These are phyloP conservation scores for Marcusenius ussheri DNA, from an alignment of 2,113 vertebrate species.

Conservation along the genomic window DNA sequence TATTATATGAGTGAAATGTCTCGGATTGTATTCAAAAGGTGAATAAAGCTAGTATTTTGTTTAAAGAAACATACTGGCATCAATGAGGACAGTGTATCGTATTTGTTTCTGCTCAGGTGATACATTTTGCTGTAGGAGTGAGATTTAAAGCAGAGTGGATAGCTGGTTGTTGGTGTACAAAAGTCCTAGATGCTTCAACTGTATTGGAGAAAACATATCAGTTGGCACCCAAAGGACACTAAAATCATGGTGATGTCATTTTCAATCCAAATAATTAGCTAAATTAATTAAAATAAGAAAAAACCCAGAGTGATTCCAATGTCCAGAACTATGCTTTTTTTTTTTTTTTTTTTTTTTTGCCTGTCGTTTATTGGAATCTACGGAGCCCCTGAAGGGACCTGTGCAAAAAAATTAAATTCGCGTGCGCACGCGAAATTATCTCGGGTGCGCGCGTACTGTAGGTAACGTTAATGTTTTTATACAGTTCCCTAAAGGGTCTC, in stretches of 20 bases:
- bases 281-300: neutral
- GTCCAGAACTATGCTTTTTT: neutral
- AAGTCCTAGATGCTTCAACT: neutral
- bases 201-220: neutral
- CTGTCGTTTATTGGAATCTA: neutral
- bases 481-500: no score
- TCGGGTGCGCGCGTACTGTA: no score
- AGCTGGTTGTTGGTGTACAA: neutral
- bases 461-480: no score
- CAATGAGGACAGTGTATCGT: neutral
- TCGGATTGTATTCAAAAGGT: constrained; percentile 36
- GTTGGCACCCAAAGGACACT: neutral
- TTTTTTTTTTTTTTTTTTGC: no score
- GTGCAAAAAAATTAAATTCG: no score
- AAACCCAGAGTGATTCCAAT: neutral
- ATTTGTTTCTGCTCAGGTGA: neutral
- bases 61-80: constrained; percentile 26
- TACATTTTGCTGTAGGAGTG: neutral
- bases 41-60: constrained; percentile 51
- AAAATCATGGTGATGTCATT: neutral
- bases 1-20: constrained; percentile 37
- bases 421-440: no score
- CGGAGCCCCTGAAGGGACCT: no score
- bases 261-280: neutral
- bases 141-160: neutral